phyloP scores from a whole-genome alignment of 1,140 invertebrate species.

The Mya arenaria region DNA sequence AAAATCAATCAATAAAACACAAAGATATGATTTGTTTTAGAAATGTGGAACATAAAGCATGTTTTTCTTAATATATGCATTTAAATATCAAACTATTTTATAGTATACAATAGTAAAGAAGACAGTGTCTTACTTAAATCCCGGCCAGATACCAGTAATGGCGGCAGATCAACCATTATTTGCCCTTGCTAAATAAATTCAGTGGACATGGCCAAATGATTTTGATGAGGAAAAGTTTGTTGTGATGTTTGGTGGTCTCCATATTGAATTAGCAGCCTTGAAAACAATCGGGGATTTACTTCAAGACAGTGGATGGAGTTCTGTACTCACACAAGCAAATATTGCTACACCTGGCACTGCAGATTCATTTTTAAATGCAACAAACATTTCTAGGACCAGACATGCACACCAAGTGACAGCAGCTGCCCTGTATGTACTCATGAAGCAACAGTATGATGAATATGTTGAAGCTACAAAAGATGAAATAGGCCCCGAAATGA shows the following conservation, averaged over 20 bases:
- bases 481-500: background rate
- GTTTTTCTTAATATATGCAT: too few relatives aligned
- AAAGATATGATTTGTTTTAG: too few relatives aligned
- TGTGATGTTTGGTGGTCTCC: constrained; percentile 48
- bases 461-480: background rate
- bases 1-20: too few relatives aligned
- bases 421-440: background rate
- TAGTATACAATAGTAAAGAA: constrained; percentile 55
- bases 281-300: constrained; percentile 64
- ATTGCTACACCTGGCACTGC: constrained; percentile 52
- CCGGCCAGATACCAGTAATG: constrained; percentile 57
- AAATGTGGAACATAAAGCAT: too few relatives aligned
- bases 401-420: constrained; percentile 46
- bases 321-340: constrained; percentile 52
- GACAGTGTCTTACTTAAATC: constrained; percentile 59
- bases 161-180: constrained; percentile 62
- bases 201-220: constrained; percentile 62
- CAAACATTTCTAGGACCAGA: constrained; percentile 23
- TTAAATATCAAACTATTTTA: too few relatives aligned
- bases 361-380: constrained; percentile 54
- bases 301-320: constrained; percentile 63
- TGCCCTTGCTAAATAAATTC: constrained; percentile 60
- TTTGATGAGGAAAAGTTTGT: constrained; percentile 69
- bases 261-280: constrained; percentile 54
- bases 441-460: background rate